phyloP scores from a whole-genome alignment of 2,888 invertebrate genomes.

The Eilema griseolum region DNA sequence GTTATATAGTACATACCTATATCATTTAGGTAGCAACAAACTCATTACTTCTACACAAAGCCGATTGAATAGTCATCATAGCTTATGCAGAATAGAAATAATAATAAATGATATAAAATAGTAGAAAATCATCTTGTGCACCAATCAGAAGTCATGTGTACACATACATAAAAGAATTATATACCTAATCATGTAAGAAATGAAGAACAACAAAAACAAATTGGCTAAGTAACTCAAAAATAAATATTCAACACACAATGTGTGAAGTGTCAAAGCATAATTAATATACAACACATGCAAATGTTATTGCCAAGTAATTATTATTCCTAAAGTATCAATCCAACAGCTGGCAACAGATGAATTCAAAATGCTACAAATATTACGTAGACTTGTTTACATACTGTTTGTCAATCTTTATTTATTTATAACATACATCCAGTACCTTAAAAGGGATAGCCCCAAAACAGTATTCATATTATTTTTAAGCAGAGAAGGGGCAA shows the following conservation, averaged over 20 bases:
- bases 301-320: conserved; percentile 41
- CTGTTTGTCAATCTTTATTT: neutral
- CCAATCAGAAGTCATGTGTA: neutral
- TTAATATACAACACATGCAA: conserved; percentile 44
- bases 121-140: neutral
- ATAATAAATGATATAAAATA: too few relatives aligned
- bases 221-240: conserved; percentile 18
- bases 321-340: conserved; percentile 33
- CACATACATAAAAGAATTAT: neutral
- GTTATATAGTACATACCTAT: too few relatives aligned
- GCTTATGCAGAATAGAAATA: too few relatives aligned
- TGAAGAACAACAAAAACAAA: neutral
- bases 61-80: too few relatives aligned
- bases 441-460: too few relatives aligned
- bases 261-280: conserved; percentile 38
- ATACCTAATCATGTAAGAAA: neutral
- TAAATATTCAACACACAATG: conserved; percentile 24
- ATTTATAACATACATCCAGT: neutral
- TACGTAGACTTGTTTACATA: neutral
- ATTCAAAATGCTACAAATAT: conserved; percentile 10
- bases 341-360: conserved; percentile 38
- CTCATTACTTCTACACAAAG: too few relatives aligned
- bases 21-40: too few relatives aligned
- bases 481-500: too few relatives aligned
- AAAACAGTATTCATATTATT: too few relatives aligned